Percentiles rank a stretch among this genome's conserved stretches.
These are phyloP conservation scores for Marcusenius ussheri DNA, from an alignment of 2,113 vertebrate genomes.

Conservation along the genomic window DNA sequence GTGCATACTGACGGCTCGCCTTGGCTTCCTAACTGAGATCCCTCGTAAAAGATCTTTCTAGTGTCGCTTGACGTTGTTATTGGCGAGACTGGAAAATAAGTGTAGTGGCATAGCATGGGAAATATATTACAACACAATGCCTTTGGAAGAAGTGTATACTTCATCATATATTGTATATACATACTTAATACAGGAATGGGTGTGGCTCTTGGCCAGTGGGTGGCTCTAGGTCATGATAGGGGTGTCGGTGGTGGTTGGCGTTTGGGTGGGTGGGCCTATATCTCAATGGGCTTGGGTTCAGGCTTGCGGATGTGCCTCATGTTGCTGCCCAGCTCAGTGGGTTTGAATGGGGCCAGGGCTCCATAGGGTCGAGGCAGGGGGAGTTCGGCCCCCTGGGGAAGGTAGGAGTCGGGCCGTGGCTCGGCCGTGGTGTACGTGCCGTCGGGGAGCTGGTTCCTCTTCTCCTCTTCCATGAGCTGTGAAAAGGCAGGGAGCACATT, in stretches of 20 bases:
- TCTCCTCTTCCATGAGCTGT: conserved; percentile 58
- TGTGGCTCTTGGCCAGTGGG: not conserved
- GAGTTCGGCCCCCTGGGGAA: conserved; percentile 53
- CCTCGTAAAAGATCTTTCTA: not conserved
- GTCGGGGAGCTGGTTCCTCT: conserved; percentile 49
- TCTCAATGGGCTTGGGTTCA: conserved; percentile 57
- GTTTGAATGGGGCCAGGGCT: conserved; percentile 70
- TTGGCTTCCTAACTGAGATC: not conserved
- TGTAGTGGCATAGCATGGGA: not conserved
- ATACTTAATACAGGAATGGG: not conserved
- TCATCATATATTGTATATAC: not conserved
- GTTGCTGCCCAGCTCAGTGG: conserved; percentile 57
- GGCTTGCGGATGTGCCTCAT: conserved; percentile 76
- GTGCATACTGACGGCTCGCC: not conserved
- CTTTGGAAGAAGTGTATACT: not conserved
- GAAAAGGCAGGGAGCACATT: conserved; percentile 15
- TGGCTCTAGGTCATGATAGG: not conserved
- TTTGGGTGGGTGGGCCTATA: conserved; percentile 42
- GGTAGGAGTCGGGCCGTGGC: conserved; percentile 66
- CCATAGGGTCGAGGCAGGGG: conserved; percentile 74
- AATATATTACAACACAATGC: not conserved
- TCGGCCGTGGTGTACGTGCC: conserved; percentile 61
- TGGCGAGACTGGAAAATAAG: not conserved
- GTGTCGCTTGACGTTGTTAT: not conserved
- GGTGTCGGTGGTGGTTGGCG: not conserved